Percentiles rank a stretch among this genome's conserved stretches.
phyloP scores from a whole-genome alignment of 2,797 vertebrate genomes.

The Podarcis lilfordi region DNA sequence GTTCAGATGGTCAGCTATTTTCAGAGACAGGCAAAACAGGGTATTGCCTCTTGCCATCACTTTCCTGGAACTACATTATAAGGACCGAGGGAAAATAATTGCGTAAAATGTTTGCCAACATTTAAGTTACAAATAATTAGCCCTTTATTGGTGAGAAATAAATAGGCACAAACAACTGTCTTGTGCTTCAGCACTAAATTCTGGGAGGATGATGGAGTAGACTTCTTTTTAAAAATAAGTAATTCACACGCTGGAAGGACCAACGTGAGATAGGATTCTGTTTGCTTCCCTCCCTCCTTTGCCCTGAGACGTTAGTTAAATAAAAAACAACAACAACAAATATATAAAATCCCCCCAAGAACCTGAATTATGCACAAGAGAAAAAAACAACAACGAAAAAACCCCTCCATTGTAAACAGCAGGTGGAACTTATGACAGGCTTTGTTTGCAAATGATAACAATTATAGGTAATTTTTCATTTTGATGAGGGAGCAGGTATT shows the following conservation, averaged over 20 bases:
- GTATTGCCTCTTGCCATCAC: not conserved
- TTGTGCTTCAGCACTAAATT: constrained; percentile 24
- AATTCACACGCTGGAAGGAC: constrained; percentile 46
- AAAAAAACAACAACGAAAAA: constrained; percentile 37
- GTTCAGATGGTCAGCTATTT: not conserved
- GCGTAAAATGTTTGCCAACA: not conserved
- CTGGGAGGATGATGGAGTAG: not conserved
- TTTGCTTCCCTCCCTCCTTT: constrained; percentile 44
- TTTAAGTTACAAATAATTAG: constrained; percentile 34
- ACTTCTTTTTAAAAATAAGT: constrained; percentile 57
- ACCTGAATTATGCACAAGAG: constrained; percentile 69
- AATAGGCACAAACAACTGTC: constrained; percentile 33
- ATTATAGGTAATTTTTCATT: constrained; percentile 84
- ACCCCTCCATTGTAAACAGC: constrained; percentile 79
- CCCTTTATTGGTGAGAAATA: constrained; percentile 27
- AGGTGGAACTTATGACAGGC: constrained; percentile 78
- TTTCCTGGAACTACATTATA: not conserved
- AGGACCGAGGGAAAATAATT: not conserved
- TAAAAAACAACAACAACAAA: constrained; percentile 57
- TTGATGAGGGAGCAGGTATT: constrained; percentile 76
- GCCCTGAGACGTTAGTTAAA: constrained; percentile 70
- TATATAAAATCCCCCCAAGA: constrained; percentile 76
- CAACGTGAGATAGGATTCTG: constrained; percentile 48
- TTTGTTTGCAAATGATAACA: constrained; percentile 84
- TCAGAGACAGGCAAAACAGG: not conserved